Conservation (phyloP, 2,888 invertebrate genomes). For the Autographa gamma region DNA sequence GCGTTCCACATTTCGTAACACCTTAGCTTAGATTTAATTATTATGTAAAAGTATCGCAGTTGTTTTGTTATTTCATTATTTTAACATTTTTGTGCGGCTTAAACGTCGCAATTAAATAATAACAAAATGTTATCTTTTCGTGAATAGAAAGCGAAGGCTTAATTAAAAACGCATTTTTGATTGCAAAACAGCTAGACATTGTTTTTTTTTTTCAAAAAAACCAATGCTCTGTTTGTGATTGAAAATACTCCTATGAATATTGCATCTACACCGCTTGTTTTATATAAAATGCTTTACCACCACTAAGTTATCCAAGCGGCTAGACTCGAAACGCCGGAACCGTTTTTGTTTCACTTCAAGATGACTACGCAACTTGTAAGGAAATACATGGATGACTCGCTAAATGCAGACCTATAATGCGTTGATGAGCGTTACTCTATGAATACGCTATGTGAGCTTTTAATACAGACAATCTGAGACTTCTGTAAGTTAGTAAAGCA, state of each 20-base stretch:
- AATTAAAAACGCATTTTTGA: background rate
- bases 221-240: no score
- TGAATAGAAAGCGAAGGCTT: background rate
- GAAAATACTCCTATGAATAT: background rate
- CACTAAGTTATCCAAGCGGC: background rate
- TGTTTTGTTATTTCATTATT: constrained; percentile 40
- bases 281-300: background rate
- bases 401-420: background rate
- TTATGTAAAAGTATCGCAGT: constrained; percentile 57
- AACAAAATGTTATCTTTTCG: constrained; percentile 10
- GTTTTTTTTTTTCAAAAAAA: no score
- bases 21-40: constrained; percentile 55
- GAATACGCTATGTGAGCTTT: no score
- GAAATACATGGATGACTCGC: background rate
- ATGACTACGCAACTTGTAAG: background rate
- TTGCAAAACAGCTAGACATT: no score
- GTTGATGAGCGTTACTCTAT: background rate
- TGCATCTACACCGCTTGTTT: background rate
- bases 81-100: constrained; percentile 22
- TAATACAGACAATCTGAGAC: no score
- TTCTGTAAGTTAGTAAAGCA: no score
- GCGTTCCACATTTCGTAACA: constrained; percentile 52
- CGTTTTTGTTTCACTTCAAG: background rate
- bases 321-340: background rate
- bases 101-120: constrained; percentile 26